These are phyloP conservation scores for Marmota monax DNA, from an alignment of 2,113 vertebrate genomes.

Conservation along the genomic window DNA sequence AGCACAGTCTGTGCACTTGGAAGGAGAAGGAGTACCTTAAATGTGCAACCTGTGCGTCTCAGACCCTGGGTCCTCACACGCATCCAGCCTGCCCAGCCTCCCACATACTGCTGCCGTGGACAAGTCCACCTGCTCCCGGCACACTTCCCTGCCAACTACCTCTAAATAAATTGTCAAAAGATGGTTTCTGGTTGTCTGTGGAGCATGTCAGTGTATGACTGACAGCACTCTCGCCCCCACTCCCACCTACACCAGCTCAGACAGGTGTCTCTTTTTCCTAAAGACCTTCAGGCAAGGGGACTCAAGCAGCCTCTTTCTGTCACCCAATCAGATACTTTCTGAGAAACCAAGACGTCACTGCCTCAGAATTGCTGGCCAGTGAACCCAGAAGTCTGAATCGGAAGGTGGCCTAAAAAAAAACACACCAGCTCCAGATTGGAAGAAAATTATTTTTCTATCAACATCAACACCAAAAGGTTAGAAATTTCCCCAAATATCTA, in stretches of 20 bases:
- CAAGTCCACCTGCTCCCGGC: background rate
- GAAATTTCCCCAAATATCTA: background rate
- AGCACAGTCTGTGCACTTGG: background rate
- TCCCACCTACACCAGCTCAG: slow-evolving; percentile 37
- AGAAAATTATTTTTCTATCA: background rate
- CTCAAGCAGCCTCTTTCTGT: background rate
- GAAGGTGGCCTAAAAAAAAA: background rate
- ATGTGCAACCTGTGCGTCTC: background rate
- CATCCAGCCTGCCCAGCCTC: background rate
- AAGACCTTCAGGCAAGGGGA: slow-evolving; percentile 55
- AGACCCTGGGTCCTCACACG: background rate
- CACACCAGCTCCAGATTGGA: background rate
- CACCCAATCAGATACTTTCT: background rate
- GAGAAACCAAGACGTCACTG: background rate
- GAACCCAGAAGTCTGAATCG: background rate
- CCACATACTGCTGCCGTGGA: background rate
- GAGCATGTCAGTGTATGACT: background rate
- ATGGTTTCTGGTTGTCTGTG: background rate
- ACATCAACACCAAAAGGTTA: background rate
- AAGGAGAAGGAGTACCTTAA: background rate
- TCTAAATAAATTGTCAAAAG: slow-evolving; percentile 41
- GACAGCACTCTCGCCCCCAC: slow-evolving; percentile 1
- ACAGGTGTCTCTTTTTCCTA: slow-evolving; percentile 56
- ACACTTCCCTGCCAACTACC: background rate
- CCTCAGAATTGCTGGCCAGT: background rate